Conservation (phyloP, 2,888 invertebrate species). For the Julus scandinavius region DNA sequence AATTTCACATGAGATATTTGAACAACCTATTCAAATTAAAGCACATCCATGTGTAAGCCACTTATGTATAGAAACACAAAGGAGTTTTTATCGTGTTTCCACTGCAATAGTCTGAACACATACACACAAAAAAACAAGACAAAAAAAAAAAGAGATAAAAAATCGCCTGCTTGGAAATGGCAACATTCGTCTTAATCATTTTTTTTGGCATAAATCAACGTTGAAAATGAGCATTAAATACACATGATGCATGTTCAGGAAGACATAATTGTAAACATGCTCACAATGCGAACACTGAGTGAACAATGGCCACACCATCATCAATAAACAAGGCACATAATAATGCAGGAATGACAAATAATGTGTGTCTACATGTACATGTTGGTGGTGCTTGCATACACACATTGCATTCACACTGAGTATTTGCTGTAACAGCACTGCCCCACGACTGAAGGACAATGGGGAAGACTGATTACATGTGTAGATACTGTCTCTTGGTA, state of each 20-base stretch:
- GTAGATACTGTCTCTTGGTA: slow-evolving; percentile 34
- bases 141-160: not conserved
- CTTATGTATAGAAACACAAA: not conserved
- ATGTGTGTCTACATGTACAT: too few species aligned
- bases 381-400: not conserved
- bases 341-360: slow-evolving; percentile 36
- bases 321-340: slow-evolving; percentile 24
- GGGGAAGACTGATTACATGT: slow-evolving; percentile 34
- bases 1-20: not conserved
- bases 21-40: not conserved
- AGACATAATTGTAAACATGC: slow-evolving; percentile 35
- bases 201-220: slow-evolving; percentile 40
- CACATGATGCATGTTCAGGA: slow-evolving; percentile 7
- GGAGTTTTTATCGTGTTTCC: slow-evolving; percentile 25
- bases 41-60: not conserved
- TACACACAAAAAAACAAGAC: not conserved
- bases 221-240: slow-evolving; percentile 36
- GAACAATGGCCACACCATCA: slow-evolving; percentile 10
- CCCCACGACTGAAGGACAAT: not conserved
- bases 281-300: not conserved
- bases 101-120: not conserved
- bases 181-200: slow-evolving; percentile 29
- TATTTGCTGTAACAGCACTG: not conserved
- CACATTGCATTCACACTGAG: not conserved
- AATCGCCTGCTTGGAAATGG: not conserved